Base-by-base conservation (phyloP, 2,888 invertebrate genomes). In the Meteorus cinctellus region DNA sequence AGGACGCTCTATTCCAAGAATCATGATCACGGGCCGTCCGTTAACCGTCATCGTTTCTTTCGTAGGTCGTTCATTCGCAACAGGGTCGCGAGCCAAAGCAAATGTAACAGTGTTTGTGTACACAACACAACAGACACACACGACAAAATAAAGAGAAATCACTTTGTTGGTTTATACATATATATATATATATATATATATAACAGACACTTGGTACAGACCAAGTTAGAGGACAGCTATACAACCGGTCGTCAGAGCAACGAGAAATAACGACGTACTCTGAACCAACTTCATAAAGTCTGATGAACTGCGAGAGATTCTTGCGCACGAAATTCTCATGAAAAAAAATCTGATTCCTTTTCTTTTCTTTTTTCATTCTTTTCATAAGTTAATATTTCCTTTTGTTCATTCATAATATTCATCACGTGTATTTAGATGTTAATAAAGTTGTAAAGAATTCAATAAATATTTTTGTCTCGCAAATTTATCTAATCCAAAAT, bases 1-100 rank as follows among this genome's bases (percentile, higher is more conserved):
- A 86, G 85, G 85, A 85, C 85, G 84, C 82, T 80, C 83, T 84
- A 83, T 85, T 86, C 86, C 82, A 78, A 83, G 85, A 86, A 85
- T 81, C 68, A 29, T 36, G 70, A 75, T 75, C 75, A 27, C 82
- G 78, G 27, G 74, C 69, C 78, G 79, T 80, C 84, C 86, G 85
- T 85, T 85, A 85, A 76, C 77, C 82, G 82, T 75, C 79, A 83
- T 81, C 82, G 75, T 80, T 82, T 84, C 81, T 81, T 82, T 82
- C 80, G 77, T 76, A 78, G 78, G 78, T 79, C 78, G 78, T 78
- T 69, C 63, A 68, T 41, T 41, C 62, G 67, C 75, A 75, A 79
- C 75, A 74, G 78, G 76, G 72, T 72, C 74, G 73, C 34, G 41
- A 41, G 27, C 48, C 41, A 19, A 36, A 60, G 45, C 19, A 41